Base-by-base conservation (phyloP, 2,888 invertebrate genomes). In the Apamea crenata region DNA sequence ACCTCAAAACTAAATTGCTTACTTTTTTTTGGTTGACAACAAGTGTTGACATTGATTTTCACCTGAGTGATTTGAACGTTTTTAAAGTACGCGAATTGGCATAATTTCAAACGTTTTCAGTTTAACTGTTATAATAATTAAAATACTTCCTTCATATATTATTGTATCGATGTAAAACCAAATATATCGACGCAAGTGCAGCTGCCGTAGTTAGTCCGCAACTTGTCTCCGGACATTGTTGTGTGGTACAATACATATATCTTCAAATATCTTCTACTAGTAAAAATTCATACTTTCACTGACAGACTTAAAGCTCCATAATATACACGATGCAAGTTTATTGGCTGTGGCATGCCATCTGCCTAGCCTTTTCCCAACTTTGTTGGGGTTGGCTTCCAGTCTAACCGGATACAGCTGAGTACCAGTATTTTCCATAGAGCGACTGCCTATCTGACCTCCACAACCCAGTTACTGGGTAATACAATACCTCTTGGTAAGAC, bases 111-210 rank as follows among this genome's bases (percentile, higher is more conserved):
- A 14, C 21, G 14, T 16, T 8, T 2, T 50, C 0, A 32, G 16
- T 53, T 32, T 25, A 53, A 14, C 25, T 3, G 4, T 4, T 25
- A 12, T 59, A 14, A 32, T n/a, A 44, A 44, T 69, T 29, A 47
- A 18, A 29, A 68, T 68, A 68, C 47, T 77, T 80, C 53, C 32
- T 68, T 61, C 21, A 68, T 50, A 53, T 80, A 74, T 61, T 47
- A 68, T 72, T 75, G 73, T 78, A 82, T 88, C 79, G 87, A 81
- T 78, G 83, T 88, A 87, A 91, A 92, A 92, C 90, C 91, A 89
- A 92, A 94, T 93, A 92, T 92, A 93, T 93, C 91, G 92, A 90
- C 86, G 89, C 80, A 74, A 91, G 82, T 94, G 93, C 93, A 94
- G 93, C 92, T 93, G 92, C 88, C 85, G 82, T 92, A 91, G 92